Percentiles rank a stretch among this genome's conserved stretches.
phyloP scores from a whole-genome alignment of 2,797 vertebrate genomes.

The Takifugu ocellatus region DNA sequence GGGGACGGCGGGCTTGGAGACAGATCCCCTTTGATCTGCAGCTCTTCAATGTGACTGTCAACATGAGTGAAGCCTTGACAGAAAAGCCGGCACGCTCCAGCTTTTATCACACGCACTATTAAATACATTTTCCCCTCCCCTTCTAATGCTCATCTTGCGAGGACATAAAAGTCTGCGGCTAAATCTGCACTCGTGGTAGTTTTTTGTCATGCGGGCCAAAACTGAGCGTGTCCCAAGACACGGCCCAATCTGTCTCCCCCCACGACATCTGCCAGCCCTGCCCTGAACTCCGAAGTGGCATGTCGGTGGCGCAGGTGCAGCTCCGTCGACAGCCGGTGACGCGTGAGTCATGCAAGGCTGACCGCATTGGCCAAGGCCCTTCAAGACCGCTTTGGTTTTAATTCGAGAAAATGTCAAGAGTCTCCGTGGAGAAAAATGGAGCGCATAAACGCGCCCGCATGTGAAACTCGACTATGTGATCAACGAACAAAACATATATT shows the following conservation, averaged over 20 bases:
- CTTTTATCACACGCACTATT: conserved; percentile 21
- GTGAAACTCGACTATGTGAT: conserved; percentile 11
- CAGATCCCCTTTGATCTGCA: conserved; percentile 45
- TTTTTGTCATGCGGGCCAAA: not conserved
- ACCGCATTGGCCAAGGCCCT: conserved; percentile 14
- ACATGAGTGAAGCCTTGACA: conserved; percentile 14
- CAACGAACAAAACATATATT: conserved; percentile 6
- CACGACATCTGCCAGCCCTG: conserved; percentile 53
- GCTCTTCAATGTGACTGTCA: conserved; percentile 24
- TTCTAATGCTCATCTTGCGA: conserved; percentile 1
- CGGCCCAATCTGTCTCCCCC: conserved; percentile 37
- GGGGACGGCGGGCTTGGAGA: conserved; percentile 24
- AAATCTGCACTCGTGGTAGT: conserved; percentile 9
- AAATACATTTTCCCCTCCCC: conserved; percentile 12
- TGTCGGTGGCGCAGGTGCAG: conserved; percentile 44
- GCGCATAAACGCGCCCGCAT: not conserved
- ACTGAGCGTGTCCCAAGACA: conserved; percentile 41
- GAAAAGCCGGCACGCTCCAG: conserved; percentile 16
- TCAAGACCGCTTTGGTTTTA: conserved; percentile 6
- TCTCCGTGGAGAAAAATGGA: conserved; percentile 6
- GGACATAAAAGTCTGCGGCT: conserved; percentile 11
- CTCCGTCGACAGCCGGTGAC: conserved; percentile 31
- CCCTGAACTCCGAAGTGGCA: conserved; percentile 22
- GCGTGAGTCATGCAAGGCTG: conserved; percentile 23
- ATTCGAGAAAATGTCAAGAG: conserved; percentile 6